Evolutionary conservation across 2,113 vertebrate genomes (phyloP).

Genomic region (Pelvicachromis taeniatus): DNA sequence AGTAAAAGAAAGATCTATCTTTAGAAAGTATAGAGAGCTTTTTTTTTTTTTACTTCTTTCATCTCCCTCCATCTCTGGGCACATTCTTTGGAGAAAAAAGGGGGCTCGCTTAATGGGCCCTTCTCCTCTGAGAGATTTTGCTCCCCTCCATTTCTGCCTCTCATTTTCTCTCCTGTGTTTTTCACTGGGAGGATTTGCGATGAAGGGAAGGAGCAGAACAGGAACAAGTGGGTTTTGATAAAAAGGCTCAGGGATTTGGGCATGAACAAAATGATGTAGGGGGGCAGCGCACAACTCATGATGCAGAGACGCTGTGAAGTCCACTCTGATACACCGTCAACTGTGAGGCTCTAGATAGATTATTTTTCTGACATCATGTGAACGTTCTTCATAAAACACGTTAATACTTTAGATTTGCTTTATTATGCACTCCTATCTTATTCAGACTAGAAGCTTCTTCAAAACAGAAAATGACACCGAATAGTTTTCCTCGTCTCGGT

Average conservation of each 20-base stretch:
- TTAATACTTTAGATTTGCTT: not conserved
- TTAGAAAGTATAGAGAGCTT: slow-evolving; percentile 55
- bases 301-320: slow-evolving; percentile 3
- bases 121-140: slow-evolving; percentile 48
- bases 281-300: not conserved
- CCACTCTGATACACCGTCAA: not conserved
- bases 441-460: not conserved
- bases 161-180: slow-evolving; percentile 50
- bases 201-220: slow-evolving; percentile 27
- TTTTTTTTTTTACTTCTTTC: slow-evolving; percentile 37
- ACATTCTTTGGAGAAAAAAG: slow-evolving; percentile 44
- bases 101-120: slow-evolving; percentile 56
- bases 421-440: not conserved
- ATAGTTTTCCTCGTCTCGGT: slow-evolving; percentile 12
- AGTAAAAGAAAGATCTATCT: slow-evolving; percentile 50
- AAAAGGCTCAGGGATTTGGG: slow-evolving; percentile 13
- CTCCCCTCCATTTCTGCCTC: slow-evolving; percentile 47
- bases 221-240: slow-evolving; percentile 43
- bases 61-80: slow-evolving; percentile 54
- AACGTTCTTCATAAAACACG: not conserved
- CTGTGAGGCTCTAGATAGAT: not conserved
- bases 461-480: not conserved
- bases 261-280: slow-evolving; percentile 34
- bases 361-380: not conserved
- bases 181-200: slow-evolving; percentile 44